Base-by-base conservation (phyloP, 2,113 vertebrate species). In the Tauraco erythrolophus region DNA sequence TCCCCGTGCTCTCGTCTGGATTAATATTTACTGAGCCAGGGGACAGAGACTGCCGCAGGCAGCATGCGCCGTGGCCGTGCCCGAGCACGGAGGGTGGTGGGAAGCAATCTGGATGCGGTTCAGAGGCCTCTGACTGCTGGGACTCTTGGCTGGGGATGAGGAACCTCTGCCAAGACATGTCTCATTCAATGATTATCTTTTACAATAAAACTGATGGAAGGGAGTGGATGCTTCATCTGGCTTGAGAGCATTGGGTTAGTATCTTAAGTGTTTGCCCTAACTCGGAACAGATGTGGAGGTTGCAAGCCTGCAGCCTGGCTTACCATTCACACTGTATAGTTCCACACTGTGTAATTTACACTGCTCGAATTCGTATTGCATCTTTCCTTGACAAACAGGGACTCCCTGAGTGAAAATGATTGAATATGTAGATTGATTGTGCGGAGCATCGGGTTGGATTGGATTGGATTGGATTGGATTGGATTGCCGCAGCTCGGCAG, bases 11-110 rank as follows among this genome's bases (percentile, higher is more conserved):
- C 62, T 85, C 0, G 0, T 54, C 84, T 81, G 82, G 75, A 13
- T 61, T 54, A 43, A 28, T 53, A 39, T 87, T 92, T 89, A 11
- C 51, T 33, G 72, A 94, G 54, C 60, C 66, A 5, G 21, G 78
- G 74, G 45, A 39, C 74, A 9, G 72, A 21, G 37, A 7, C 31
- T 9, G 82, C 54, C 56, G 61, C 45, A 18, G 70, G 84, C 65
- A 81, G 35, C 0, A 2, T 12, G 17, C n/a, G 5, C 37, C 0
- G 8, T 13, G 48, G 5, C 37, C 0, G 8, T 13, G 48, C 43
- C 54, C 3, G 14, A 4, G 4, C 57, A 3, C 16, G 71, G 37
- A 43, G 7, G 28, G 18, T 0, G 1, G 10, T 13, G 4, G 13
- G 77, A 27, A 78, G 58, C 0, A 1, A 45, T n/a, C 0, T 33